phyloP scores from a whole-genome alignment of 2,888 invertebrate genomes.

The Gerris lacustris region DNA sequence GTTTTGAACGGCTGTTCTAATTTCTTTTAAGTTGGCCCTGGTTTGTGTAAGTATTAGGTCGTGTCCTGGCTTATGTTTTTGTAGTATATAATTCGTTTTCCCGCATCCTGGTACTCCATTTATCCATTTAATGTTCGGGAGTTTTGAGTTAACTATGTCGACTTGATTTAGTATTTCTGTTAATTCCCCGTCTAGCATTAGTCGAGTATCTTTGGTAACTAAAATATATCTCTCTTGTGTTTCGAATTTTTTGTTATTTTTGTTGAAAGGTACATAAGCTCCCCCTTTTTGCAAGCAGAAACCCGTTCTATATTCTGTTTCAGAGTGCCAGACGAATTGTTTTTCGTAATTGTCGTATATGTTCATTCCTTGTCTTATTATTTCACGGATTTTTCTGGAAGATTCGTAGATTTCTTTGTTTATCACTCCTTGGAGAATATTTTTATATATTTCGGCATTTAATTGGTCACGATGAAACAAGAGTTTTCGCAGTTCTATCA shows the following conservation, averaged over 20 bases:
- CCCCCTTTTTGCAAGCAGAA: not conserved
- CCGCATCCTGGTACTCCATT: conserved; percentile 9
- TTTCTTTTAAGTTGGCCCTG: conserved; percentile 8
- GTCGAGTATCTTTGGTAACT: not conserved
- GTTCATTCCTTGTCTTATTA: not conserved
- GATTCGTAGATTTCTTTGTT: not conserved
- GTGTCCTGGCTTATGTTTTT: conserved; percentile 7
- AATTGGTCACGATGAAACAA: not conserved
- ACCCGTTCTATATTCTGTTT: not conserved
- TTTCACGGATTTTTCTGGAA: not conserved
- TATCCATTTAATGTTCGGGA: not conserved
- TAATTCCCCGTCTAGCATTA: not conserved
- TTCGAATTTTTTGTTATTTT: not conserved
- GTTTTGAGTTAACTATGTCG: not conserved
- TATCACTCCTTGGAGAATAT: not conserved
- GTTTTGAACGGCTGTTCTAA: not conserved
- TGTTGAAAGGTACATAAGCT: not conserved
- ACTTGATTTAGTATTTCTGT: not conserved
- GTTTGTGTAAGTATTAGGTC: conserved; percentile 5
- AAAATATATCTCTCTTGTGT: not conserved
- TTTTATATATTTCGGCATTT: not conserved
- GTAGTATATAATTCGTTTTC: not conserved
- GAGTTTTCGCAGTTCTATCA: not conserved
- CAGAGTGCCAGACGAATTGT: not conserved
- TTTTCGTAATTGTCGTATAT: not conserved